A percentile compares a stretch with the other conserved stretches of the same genome.
These are phyloP conservation scores for Drosophila mimica DNA, from an alignment of 2,888 invertebrate genomes.

Conservation along the genomic window DNA sequence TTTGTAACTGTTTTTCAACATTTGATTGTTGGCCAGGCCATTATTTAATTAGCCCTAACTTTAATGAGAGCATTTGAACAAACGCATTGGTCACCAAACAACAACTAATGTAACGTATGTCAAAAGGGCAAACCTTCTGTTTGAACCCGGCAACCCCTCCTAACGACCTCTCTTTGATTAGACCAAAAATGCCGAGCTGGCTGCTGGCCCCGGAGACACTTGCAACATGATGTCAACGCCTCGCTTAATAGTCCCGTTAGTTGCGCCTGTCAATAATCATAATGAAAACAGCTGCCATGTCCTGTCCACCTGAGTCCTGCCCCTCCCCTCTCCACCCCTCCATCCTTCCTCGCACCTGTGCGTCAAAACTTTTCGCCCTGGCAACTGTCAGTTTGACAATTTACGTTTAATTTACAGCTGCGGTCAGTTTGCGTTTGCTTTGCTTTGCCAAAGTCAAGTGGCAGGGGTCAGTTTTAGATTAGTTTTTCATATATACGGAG, in stretches of 20 bases:
- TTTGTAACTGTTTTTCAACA: conserved; percentile 47
- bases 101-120: conserved; percentile 37
- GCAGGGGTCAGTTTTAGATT: conserved; percentile 71
- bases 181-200: conserved; percentile 5
- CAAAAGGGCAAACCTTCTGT: conserved; percentile 39
- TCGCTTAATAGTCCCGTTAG: conserved; percentile 72
- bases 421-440: conserved; percentile 55
- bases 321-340: not conserved
- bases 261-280: conserved; percentile 74
- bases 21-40: conserved; percentile 30
- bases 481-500: conserved; percentile 59
- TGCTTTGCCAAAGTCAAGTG: conserved; percentile 65
- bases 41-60: conserved; percentile 61
- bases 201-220: conserved; percentile 57
- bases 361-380: conserved; percentile 52
- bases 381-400: conserved; percentile 71
- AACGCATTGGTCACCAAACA: conserved; percentile 27
- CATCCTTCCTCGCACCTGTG: conserved; percentile 48
- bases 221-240: conserved; percentile 71
- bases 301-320: conserved; percentile 36
- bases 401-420: conserved; percentile 76
- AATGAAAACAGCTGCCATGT: conserved; percentile 74
- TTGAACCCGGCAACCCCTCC: conserved; percentile 32
- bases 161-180: conserved; percentile 78
- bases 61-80: conserved; percentile 57